These are phyloP conservation scores for Acanthornis magna DNA, from an alignment of 2,797 vertebrate species.

Conservation along the genomic window DNA sequence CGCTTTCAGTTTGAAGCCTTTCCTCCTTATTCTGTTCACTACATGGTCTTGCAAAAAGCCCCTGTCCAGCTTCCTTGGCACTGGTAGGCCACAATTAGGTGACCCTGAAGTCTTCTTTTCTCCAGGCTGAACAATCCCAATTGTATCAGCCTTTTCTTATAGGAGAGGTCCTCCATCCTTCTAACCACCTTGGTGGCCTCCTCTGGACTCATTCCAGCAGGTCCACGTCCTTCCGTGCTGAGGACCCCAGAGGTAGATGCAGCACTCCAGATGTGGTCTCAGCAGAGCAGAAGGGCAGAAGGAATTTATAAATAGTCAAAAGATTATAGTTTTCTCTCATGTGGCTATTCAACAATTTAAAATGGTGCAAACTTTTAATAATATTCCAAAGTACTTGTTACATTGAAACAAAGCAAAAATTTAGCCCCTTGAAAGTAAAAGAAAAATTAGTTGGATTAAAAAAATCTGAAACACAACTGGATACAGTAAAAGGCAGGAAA, in stretches of 20 bases:
- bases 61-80: neutral
- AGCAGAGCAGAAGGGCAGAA: neutral
- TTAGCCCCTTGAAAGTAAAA: neutral
- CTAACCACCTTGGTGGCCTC: neutral
- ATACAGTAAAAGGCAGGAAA: neutral
- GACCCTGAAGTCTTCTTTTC: neutral
- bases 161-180: neutral
- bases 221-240: neutral
- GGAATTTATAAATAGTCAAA: neutral
- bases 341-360: neutral
- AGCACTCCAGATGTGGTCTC: neutral
- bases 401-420: conserved; percentile 6
- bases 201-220: neutral
- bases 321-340: neutral
- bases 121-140: neutral
- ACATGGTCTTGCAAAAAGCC: neutral
- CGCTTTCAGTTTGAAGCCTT: neutral
- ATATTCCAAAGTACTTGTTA: neutral
- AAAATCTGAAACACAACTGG: conserved; percentile 9
- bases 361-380: neutral
- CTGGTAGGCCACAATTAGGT: neutral
- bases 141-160: neutral
- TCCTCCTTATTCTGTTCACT: neutral
- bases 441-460: neutral
- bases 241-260: neutral